A percentile compares a stretch with the other conserved stretches of the same genome.
Conservation (phyloP, 2,113 vertebrate genomes). For the Poeciliopsis turrubarensis region DNA sequence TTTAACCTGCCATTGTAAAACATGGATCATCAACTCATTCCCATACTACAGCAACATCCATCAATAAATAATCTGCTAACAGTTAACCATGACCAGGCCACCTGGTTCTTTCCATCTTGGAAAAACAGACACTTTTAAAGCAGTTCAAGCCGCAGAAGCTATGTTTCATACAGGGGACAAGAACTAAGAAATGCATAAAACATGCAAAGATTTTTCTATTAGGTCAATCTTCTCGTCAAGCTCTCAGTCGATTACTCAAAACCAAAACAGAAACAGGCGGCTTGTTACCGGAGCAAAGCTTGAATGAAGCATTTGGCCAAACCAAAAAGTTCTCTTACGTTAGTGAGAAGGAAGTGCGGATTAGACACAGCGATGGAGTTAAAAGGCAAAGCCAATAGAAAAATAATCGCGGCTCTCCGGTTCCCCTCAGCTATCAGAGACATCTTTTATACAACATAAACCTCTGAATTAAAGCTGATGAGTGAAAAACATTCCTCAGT, state of each 20-base stretch:
- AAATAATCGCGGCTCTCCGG: slow-evolving; percentile 47
- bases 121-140: slow-evolving; percentile 9
- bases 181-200: background rate
- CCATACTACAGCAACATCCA: too few relatives aligned
- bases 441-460: slow-evolving; percentile 49
- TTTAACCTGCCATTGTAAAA: background rate
- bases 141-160: background rate
- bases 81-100: background rate
- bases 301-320: slow-evolving; percentile 27
- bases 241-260: background rate
- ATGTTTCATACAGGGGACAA: background rate
- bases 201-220: background rate
- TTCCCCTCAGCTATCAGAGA: slow-evolving; percentile 48
- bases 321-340: slow-evolving; percentile 33
- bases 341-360: slow-evolving; percentile 49
- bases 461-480: slow-evolving; percentile 41
- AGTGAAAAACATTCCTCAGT: slow-evolving; percentile 39
- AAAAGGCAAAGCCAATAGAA: slow-evolving; percentile 60
- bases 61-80: background rate
- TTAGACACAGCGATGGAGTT: slow-evolving; percentile 64
- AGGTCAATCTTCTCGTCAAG: background rate
- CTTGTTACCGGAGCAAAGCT: slow-evolving; percentile 25
- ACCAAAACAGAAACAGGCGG: background rate
- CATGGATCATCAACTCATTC: background rate
- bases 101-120: background rate